Evolutionary conservation across 2,888 invertebrate genomes (phyloP), one percentile per base, ranked within the genome.

Genomic region (Pedicia rivosa): DNA sequence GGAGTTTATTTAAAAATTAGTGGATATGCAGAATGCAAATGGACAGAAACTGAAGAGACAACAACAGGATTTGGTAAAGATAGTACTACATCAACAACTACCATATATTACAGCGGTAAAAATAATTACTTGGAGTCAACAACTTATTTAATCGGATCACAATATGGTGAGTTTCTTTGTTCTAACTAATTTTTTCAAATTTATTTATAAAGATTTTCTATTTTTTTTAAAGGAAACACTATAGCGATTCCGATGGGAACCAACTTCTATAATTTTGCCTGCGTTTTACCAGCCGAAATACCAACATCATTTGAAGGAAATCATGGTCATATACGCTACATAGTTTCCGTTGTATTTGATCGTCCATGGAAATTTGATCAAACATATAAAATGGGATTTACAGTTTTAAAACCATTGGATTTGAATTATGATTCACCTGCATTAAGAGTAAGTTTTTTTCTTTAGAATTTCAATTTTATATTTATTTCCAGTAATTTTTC

Each of bases 401-500:
- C 80, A 25, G 77, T 90, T 5, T 66, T 83, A 24, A 74, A 78
- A 46, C 68, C 77, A 8, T 63, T 83, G 49, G 86, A 88, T 57
- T 65, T 90, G 41, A 87, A 86, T 59, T 64, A 44, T 24, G 46
- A 47, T 27, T 40, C 46, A 15, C 76, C 47, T 34, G 31, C 54
- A 32, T 41, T 57, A 3, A 50, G 53, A 20, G 57, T 58, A 40
- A n/a, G n/a, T n/a, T n/a, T n/a, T n/a, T n/a, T n/a, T n/a, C n/a
- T n/a, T n/a, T n/a, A n/a, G n/a, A n/a, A n/a, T n/a, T n/a, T n/a
- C n/a, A n/a, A n/a, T n/a, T n/a, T n/a, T n/a, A n/a, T n/a, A n/a
- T n/a, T n/a, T n/a, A n/a, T n/a, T n/a, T n/a, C n/a, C n/a, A n/a
- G n/a, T n/a, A n/a, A n/a, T n/a, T n/a, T n/a, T n/a, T n/a, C n/a